phyloP scores from a whole-genome alignment of 2,888 invertebrate species.

The Lochmaea crataegi region DNA sequence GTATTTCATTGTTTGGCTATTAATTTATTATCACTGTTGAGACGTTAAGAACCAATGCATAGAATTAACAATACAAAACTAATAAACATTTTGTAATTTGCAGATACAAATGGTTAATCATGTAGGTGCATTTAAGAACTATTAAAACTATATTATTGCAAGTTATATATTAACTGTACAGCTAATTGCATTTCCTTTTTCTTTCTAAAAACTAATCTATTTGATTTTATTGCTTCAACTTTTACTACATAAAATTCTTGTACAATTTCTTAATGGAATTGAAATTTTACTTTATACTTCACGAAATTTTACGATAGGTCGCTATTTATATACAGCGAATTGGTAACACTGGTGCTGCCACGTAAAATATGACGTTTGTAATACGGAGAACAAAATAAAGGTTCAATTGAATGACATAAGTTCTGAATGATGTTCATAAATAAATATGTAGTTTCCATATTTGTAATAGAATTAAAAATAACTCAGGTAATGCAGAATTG shows the following conservation, averaged over 20 bases:
- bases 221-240: not conserved
- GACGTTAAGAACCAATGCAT: not conserved
- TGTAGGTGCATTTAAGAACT: not conserved
- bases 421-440: no score
- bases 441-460: no score
- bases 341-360: not conserved
- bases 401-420: no score
- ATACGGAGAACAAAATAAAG: not conserved
- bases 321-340: not conserved
- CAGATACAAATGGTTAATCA: constrained; percentile 7
- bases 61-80: constrained; percentile 1
- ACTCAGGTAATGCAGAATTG: no score
- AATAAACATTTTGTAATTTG: constrained; percentile 3
- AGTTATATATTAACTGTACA: not conserved
- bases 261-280: not conserved
- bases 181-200: constrained; percentile 5
- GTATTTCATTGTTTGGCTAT: not conserved
- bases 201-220: constrained; percentile 7
- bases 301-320: not conserved
- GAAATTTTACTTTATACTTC: not conserved
- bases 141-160: constrained; percentile 1
- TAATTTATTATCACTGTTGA: not conserved
- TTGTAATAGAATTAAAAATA: no score
- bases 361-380: not conserved
- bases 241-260: not conserved